Conservation (phyloP, 2,113 vertebrate genomes). For the Bothrops jararaca region DNA sequence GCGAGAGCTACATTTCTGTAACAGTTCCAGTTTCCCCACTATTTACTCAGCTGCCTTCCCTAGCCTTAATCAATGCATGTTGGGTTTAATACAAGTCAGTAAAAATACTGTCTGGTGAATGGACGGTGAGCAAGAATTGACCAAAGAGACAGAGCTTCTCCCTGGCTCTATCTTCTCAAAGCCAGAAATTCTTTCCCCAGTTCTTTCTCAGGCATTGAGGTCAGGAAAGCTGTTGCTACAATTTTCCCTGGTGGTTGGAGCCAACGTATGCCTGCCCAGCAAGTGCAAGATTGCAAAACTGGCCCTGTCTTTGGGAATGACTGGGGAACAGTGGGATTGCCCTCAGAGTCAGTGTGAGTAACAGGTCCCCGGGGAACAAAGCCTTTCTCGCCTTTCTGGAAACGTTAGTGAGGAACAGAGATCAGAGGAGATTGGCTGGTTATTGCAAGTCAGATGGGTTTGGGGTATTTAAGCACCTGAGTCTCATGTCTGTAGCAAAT, state of each 20-base stretch:
- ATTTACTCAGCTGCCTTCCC: background rate
- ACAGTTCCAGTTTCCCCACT: background rate
- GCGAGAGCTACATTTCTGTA: background rate
- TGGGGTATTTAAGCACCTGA: conserved; percentile 33
- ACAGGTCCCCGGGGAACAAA: background rate
- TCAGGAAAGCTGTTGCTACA: background rate
- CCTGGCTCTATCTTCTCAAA: background rate
- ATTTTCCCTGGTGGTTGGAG: background rate
- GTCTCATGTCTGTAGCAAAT: conserved; percentile 9
- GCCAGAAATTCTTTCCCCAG: background rate
- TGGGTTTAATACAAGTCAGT: background rate
- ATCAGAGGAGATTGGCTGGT: conserved; percentile 14
- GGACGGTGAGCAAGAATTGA: background rate
- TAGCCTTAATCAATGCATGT: background rate
- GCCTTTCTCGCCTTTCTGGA: background rate
- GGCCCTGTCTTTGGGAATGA: background rate
- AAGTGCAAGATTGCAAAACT: background rate
- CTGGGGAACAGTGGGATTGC: background rate
- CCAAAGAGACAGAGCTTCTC: background rate
- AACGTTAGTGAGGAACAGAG: background rate
- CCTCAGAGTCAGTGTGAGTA: background rate
- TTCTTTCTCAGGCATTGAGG: background rate
- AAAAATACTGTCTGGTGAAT: background rate
- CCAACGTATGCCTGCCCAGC: background rate
- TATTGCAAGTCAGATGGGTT: conserved; percentile 27